Percentiles rank a stretch among this genome's conserved stretches.
Conservation (phyloP, 2,797 vertebrate species). For the Heliangelus exortis region DNA sequence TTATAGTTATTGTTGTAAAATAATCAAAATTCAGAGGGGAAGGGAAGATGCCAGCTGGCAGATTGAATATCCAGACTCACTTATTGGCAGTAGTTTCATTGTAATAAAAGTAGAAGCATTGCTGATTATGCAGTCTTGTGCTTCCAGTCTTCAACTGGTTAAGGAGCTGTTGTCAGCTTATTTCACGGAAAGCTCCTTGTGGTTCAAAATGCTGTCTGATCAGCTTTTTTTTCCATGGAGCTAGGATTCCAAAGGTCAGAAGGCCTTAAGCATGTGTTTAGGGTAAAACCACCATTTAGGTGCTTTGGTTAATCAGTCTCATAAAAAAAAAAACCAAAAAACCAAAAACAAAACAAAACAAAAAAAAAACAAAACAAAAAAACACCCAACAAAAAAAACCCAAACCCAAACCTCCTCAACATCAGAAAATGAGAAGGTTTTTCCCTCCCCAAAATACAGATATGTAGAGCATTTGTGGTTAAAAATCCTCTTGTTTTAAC, state of each 20-base stretch:
- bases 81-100: background rate
- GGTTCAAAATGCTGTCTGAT: conserved; percentile 46
- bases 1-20: conserved; percentile 37
- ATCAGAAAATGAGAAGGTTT: background rate
- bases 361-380: too few relatives aligned
- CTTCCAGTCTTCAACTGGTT: conserved; percentile 58
- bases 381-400: too few relatives aligned
- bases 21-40: conserved; percentile 40
- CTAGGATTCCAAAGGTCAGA: conserved; percentile 24
- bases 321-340: background rate
- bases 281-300: background rate
- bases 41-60: conserved; percentile 56
- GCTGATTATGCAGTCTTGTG: conserved; percentile 29
- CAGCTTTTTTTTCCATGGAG: conserved; percentile 22
- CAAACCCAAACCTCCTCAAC: background rate
- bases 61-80: conserved; percentile 5
- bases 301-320: background rate
- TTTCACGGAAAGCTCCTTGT: conserved; percentile 39
- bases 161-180: conserved; percentile 62
- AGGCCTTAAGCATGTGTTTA: conserved; percentile 11
- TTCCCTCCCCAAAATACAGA: background rate
- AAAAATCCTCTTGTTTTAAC: background rate
- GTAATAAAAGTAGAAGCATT: background rate
- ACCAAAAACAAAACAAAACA: too few relatives aligned
- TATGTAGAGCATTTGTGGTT: background rate